Evolutionary conservation across 2,888 invertebrate species (phyloP).

Genomic region (Tachina grossa): DNA sequence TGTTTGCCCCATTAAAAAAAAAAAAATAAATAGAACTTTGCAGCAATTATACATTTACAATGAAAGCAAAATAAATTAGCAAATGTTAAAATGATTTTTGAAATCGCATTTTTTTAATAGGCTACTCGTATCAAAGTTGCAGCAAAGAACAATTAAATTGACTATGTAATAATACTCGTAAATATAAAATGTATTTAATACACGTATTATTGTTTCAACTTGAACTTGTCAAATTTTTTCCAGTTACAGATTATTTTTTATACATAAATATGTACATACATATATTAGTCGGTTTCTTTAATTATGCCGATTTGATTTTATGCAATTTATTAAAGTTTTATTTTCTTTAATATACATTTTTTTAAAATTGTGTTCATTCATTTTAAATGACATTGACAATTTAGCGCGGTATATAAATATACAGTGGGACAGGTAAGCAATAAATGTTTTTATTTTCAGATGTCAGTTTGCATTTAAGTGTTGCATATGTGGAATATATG

Average conservation of each 20-base stretch:
- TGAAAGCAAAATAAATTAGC: conserved; percentile 5
- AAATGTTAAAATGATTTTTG: conserved; percentile 31
- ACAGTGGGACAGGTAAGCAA: conserved; percentile 24
- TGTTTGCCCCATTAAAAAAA: conserved; percentile 18
- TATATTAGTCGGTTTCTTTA: conserved; percentile 41
- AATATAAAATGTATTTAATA: conserved; percentile 45
- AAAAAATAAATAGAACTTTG: neutral
- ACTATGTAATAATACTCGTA: conserved; percentile 8
- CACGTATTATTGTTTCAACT: conserved; percentile 55
- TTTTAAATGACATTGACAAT: conserved; percentile 57
- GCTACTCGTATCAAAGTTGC: conserved; percentile 10
- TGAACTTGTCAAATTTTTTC: conserved; percentile 68
- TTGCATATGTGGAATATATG: too few species aligned
- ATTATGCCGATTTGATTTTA: conserved; percentile 49
- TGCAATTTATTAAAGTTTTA: conserved; percentile 34
- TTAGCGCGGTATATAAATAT: conserved; percentile 16
- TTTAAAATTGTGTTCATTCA: conserved; percentile 17
- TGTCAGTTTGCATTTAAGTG: too few species aligned
- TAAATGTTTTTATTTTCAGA: too few species aligned
- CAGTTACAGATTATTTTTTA: conserved; percentile 19
- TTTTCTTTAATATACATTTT: conserved; percentile 20
- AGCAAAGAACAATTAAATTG: neutral
- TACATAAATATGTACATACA: neutral
- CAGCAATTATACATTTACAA: conserved; percentile 38
- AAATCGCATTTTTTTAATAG: conserved; percentile 22